Base-by-base conservation (phyloP, 2,113 vertebrate genomes). In the Ceratotherium simum region DNA sequence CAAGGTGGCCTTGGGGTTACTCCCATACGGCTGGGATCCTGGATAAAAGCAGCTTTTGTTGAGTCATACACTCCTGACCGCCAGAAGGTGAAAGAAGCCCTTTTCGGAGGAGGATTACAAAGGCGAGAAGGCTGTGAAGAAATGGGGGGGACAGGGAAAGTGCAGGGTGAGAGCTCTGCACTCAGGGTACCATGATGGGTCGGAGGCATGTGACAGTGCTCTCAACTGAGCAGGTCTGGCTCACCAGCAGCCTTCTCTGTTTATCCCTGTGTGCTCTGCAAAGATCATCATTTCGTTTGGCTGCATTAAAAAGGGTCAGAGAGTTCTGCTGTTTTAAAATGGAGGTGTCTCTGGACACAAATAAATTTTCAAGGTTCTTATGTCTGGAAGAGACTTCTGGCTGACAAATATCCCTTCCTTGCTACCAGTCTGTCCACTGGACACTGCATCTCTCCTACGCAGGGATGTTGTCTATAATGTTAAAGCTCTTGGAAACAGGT, bases 211-310 rank as follows among this genome's bases (percentile, higher is more conserved):
- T 39, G 2, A 6, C 10, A 1, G 58, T 11, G 31, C 25, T 85
- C 16, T 56, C 31, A 3, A 18, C 25, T 1, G 4, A 42, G n/a
- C n/a, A 21, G n/a, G 1, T 29, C 58, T 3, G 20, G 27, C 42
- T 60, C 17, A 42, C 21, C 29, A 70, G 29, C 18, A 17, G 18
- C 16, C 39, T 20, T n/a, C 89, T 51, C 56, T 29, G 11, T 76
- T 62, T 33, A 85, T 11, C 21, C 7, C 9, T 0, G 0, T 6
- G 13, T 72, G 36, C 13, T 31, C 64, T 60, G 29, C 31, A 54
- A 25, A 65, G 64, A 72, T 9, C 11, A 0, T 29, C 60, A 27
- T 31, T 83, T 48, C 58, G 36, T 17, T 2, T 9, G 64, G 48
- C 33, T 42, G 14, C 54, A 6, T 23, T 51, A 21, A 48, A 14